Base-by-base conservation (phyloP, 2,888 invertebrate species). In the Xylota segnis region DNA sequence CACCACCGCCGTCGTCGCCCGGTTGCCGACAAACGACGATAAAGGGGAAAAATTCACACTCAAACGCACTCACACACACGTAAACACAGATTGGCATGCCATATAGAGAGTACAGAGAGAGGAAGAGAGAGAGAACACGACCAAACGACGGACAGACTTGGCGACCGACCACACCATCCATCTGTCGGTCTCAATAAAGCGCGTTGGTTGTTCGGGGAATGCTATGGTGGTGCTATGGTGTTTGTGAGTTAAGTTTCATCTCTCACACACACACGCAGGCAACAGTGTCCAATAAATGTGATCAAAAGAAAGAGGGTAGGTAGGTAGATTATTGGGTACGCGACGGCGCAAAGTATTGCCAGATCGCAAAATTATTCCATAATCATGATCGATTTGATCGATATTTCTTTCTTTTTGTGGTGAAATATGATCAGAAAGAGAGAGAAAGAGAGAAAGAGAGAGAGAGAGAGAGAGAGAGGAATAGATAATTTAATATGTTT, bases 141-240 rank as follows among this genome's bases (percentile, higher is more conserved):
- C 34, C 6, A 9, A 9, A 2, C 66, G 61, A 43, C 54, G 34
- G 40, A 83, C 18, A n/a, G n/a, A n/a, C n/a, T n/a, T n/a, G n/a
- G n/a, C 37, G 40, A 70, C 45, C 40, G 32, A 63, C 59, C 45
- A 70, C 29, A 10, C 12, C 23, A 58, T 23, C 45, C 50, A 74
- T 78, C 83, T 78, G 83, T 74, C 79, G 68, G 40, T 61, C 47
- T 18, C 27, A 79, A 76, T 74, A 79, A 87, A 87, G 71, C 72
- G 75, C 71, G 47, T 74, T 70, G 81, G 50, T 56, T 75, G 34
- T 43, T 5, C 34, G 45, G 34, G 10, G 6, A 12, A 40, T 16
- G 12, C 2, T 0, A 5, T 58, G 45, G 14, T 71, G 66, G 47
- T 5, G 9, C 34, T 7, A 37, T 37, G 71, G 76, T 71, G 43